Percentiles rank a stretch among this genome's conserved stretches.
Conservation (phyloP, 2,888 invertebrate genomes). For the Eupithecia tripunctaria region DNA sequence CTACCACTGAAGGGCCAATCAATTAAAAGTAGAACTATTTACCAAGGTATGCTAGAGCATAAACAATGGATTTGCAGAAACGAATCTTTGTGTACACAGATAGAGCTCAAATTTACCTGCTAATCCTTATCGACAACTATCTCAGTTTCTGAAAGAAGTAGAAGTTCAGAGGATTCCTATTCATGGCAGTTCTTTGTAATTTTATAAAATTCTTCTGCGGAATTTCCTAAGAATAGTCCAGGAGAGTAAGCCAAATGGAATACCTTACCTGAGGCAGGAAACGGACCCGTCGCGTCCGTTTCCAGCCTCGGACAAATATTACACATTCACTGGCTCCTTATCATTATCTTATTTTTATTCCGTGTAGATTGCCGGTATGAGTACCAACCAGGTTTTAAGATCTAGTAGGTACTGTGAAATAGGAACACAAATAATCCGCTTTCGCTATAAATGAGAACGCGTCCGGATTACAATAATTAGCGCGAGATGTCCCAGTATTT, state of each 20-base stretch:
- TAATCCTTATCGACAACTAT: neutral
- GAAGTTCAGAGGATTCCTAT: neutral
- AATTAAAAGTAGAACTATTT: neutral
- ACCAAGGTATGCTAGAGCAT: neutral
- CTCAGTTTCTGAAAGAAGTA: neutral
- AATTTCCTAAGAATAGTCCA: neutral
- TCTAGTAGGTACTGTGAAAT: too few relatives aligned
- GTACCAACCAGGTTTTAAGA: too few relatives aligned
- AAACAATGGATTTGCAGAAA: neutral
- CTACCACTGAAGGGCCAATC: neutral
- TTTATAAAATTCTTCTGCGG: neutral
- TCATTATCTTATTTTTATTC: too few relatives aligned
- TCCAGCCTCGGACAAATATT: too few relatives aligned
- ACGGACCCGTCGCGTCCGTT: too few relatives aligned
- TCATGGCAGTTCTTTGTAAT: constrained; percentile 1
- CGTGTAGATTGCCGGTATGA: too few relatives aligned
- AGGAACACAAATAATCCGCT: too few relatives aligned
- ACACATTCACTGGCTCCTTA: too few relatives aligned
- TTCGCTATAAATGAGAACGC: too few relatives aligned
- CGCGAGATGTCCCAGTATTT: too few relatives aligned
- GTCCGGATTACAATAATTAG: too few relatives aligned
- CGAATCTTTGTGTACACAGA: neutral
- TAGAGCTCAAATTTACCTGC: neutral
- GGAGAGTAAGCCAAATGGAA: neutral
- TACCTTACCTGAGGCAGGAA: too few relatives aligned